Base-by-base conservation (phyloP, 2,113 vertebrate genomes). In the Isichthys henryi region DNA sequence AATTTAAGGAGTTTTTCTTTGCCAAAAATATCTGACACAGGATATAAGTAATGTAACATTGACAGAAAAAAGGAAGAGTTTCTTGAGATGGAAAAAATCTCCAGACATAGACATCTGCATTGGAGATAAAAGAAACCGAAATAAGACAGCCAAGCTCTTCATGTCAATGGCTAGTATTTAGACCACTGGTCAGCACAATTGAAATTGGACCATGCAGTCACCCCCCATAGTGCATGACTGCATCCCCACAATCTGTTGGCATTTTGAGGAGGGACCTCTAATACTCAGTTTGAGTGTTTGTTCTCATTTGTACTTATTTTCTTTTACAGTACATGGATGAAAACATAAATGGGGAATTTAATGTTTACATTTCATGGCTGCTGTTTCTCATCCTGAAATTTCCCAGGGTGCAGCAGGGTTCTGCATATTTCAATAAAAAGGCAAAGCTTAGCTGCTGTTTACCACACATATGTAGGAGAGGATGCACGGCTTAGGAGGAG, bases 311-410 rank as follows among this genome's bases (percentile, higher is more conserved):
- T 80, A 52, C 19, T 15, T 27, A 21, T 48, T 77, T 88, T 46
- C 23, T 48, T 7, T 35, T 82, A 39, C 43, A 10, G 39, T 2
- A 39, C 39, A 39, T 43, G 35, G 48, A 52, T 35, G 27, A 13
- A 52, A 56, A 58, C 27, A 21, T 43, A 31, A 52, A 48, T 13
- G 39, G n/a, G 35, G n/a, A 46, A 43, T 82, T 48, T 39, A 17
- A 19, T 90, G 50, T 86, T 87, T 89, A 8, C 83, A 52, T 86
- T 89, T 80, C 80, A 86, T 56, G 48, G 27, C 48, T 90, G 46
- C 74, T 45, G 17, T 85, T 88, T 77, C 62, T 49, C 17, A 19
- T 49, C 43, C 50, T 46, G 49, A 39, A 27, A 45, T 27, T 45
- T 43, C 66, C 85, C 86, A 49, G n/a, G 84, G 77, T 88, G 85